phyloP scores from a whole-genome alignment of 2,888 invertebrate genomes.

The Abrostola triplasia region DNA sequence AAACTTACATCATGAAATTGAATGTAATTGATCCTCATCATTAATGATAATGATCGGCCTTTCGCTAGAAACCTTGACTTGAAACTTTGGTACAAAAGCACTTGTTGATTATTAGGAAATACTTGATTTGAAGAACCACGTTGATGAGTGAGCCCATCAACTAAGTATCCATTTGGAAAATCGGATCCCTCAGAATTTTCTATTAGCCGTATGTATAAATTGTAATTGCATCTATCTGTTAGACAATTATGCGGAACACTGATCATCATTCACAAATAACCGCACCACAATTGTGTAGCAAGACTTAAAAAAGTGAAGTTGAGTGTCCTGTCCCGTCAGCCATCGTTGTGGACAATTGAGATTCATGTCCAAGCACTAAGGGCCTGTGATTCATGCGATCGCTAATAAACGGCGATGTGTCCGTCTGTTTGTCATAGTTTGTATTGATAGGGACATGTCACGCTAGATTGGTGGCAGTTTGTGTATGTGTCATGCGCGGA shows the following conservation, averaged over 20 bases:
- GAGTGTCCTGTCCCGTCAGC: slow-evolving; percentile 53
- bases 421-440: slow-evolving; percentile 64
- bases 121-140: no score
- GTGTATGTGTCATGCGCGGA: not conserved
- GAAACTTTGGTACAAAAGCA: no score
- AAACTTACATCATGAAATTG: no score
- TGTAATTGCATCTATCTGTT: not conserved
- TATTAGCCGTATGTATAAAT: no score
- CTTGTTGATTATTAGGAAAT: no score
- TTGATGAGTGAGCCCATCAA: no score
- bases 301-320: slow-evolving; percentile 48
- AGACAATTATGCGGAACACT: slow-evolving; percentile 3
- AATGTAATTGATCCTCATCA: no score
- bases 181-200: no score
- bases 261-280: slow-evolving; percentile 6
- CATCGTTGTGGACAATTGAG: slow-evolving; percentile 59
- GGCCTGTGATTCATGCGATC: slow-evolving; percentile 63
- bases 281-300: not conserved
- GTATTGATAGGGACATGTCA: slow-evolving; percentile 59
- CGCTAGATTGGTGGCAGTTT: slow-evolving; percentile 48
- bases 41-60: no score
- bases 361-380: slow-evolving; percentile 58
- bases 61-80: no score
- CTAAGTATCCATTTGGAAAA: no score
- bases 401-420: slow-evolving; percentile 56